phyloP scores from a whole-genome alignment of 2,888 invertebrate genomes.

The Epistrophella euchroma region DNA sequence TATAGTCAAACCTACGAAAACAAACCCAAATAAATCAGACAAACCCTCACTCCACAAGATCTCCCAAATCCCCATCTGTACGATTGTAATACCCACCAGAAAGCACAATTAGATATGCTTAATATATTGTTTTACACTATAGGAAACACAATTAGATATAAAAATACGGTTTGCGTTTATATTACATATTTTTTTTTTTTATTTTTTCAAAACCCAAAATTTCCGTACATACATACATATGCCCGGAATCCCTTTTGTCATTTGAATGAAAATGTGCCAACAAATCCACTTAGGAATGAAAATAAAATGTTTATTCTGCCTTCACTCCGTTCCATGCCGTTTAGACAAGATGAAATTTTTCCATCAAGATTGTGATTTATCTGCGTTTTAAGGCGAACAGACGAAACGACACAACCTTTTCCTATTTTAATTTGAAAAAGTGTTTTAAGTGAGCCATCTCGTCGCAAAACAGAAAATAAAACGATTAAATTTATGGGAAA shows the following conservation, averaged over 20 bases:
- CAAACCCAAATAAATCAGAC: conserved; percentile 21
- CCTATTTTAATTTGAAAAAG: conserved; percentile 26
- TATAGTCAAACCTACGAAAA: neutral
- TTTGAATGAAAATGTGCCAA: conserved; percentile 26
- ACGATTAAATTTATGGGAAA: conserved; percentile 56
- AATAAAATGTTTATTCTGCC: conserved; percentile 38
- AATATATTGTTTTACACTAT: conserved; percentile 46
- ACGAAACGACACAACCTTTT: conserved; percentile 18
- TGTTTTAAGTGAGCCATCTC: conserved; percentile 32
- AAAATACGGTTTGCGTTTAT: neutral
- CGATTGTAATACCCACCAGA: conserved; percentile 10
- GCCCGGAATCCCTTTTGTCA: conserved; percentile 20
- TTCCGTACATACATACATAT: neutral
- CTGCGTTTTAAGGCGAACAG: conserved; percentile 39
- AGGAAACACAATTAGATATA: conserved; percentile 23
- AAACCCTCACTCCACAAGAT: neutral
- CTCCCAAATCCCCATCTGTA: neutral
- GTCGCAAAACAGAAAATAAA: conserved; percentile 38
- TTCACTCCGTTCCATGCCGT: conserved; percentile 7
- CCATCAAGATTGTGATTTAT: conserved; percentile 69
- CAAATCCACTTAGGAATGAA: conserved; percentile 45
- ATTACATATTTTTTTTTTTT: neutral
- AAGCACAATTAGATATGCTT: conserved; percentile 61
- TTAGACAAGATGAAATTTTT: conserved; percentile 53
- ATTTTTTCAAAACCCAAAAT: conserved; percentile 8